Base-by-base conservation (phyloP, 2,888 invertebrate genomes). In the Cheilosia grossa region DNA sequence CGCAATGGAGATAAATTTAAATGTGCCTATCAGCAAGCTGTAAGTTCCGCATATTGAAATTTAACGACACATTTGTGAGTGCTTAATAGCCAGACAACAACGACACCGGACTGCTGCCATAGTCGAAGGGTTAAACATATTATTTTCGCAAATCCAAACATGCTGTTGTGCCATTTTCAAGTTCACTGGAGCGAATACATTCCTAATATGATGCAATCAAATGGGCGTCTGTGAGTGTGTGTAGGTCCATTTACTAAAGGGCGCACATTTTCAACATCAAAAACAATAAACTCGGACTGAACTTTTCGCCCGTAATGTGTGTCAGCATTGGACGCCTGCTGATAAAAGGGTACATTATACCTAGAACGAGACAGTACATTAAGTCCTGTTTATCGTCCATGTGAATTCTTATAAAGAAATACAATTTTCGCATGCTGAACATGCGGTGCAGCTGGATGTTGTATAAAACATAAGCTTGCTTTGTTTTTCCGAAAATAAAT, bases 131-230 rank as follows among this genome's bases (percentile, higher is more conserved):
- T 53, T 67, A 21, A 53, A 21, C 21, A 40, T 42, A 82, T 82
- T 77, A 73, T 73, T 80, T 79, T 64, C 13, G 63, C 53, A 80
- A 80, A 74, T 80, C 80, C 64, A 80, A 83, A 81, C 81, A 85
- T 85, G 75, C 70, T 75, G 85, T 80, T 82, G 69, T 64, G 47
- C 80, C 70, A 83, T 85, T 85, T 81, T 85, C 85, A 81, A 75
- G 85, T 77, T 85, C 75, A 85, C 70, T 85, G 81, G 81, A 85
- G 75, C 85, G 81, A 59, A 80, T 54, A 69, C 69, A 73, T 82
- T 79, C 73, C 67, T 72, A 82, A 82, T 82, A 79, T 73, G 82
- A 82, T 82, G 82, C 82, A 82, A 82, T 82, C 82, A 79, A 82
- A 82, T 82, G 74, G 80, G 24, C 51, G 58, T 54, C 17, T 27